Base-by-base conservation (phyloP, 2,888 invertebrate genomes). In the Apodemia mormo region DNA sequence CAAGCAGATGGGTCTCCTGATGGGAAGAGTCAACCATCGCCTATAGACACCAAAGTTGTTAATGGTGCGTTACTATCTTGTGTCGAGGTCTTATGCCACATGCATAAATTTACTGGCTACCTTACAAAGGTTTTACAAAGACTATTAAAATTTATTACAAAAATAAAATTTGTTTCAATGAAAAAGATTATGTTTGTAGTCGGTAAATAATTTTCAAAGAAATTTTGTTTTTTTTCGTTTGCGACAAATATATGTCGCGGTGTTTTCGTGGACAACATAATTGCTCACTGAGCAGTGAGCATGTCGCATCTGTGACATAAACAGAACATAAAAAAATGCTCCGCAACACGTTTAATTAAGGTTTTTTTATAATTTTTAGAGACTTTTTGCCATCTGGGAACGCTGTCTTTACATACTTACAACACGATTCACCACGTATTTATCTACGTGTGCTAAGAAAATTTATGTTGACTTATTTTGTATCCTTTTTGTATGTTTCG, bases 291-390 rank as follows among this genome's bases (percentile, higher is more conserved):
- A 22, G 22, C 22, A 22, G 22, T 22, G 22, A 56, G 56, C 56
- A 22, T 56, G 56, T 29, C 8, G n/a, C 56, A 7, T 22, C 29
- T 29, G 65, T 40, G 40, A 65, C 29, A 64, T 67, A 67, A 67
- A 71, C 43, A 22, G n/a, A 33, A 43, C 61, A 29, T 10, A 67
- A 56, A 67, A 10, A 65, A 45, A 58, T 66, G 7, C 56, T 56
- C 56, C 68, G 64, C 66, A 71, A 71, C 70, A 70, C 64, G 67
- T 71, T 70, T 73, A 73, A 73, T 73, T 73, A 76, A 76, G 22
- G 0, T 22, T 22, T 22, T 22, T 0, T 0, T 22, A 22, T 22
- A 22, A 22, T 22, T 22, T 22, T 22, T 22, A 22, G 37, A 7
- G 2, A 6, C 37, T 37, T 37, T 37, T 37, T 5, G 37, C 37